phyloP scores from a whole-genome alignment of 2,888 invertebrate genomes.

The Gandaritis pyraliata region DNA sequence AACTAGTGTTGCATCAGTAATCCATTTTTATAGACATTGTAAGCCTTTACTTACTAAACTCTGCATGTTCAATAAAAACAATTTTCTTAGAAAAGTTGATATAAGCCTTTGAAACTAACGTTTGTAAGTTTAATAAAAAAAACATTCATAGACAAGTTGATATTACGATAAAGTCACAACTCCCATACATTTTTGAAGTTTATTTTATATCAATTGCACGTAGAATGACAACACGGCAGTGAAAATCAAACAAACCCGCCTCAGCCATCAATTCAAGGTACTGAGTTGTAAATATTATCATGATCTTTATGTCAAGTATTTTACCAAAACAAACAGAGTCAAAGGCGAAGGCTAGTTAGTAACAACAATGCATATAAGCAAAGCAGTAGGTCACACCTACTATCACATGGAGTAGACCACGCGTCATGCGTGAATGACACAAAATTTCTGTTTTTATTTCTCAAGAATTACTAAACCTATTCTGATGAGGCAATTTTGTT shows the following conservation, averaged over 20 bases:
- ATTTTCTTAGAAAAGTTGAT: too few species aligned
- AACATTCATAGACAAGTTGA: too few species aligned
- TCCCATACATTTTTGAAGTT: too few species aligned
- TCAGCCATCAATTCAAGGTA: too few species aligned
- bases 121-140: too few species aligned
- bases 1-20: slow-evolving; percentile 31
- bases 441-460: slow-evolving; percentile 33
- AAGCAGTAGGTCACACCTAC: slow-evolving; percentile 29
- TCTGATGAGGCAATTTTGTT: slow-evolving; percentile 29
- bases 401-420: slow-evolving; percentile 32
- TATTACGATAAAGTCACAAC: too few species aligned
- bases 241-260: too few species aligned
- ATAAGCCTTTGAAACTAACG: too few species aligned
- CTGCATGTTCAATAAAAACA: neutral
- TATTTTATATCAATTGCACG: too few species aligned
- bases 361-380: slow-evolving; percentile 11
- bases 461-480: slow-evolving; percentile 30
- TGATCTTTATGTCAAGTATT: neutral
- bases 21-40: neutral
- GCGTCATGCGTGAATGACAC: slow-evolving; percentile 28
- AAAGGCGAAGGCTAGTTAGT: neutral
- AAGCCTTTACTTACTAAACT: neutral
- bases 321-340: neutral
- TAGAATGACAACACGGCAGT: too few species aligned
- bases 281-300: too few species aligned